Percentiles rank a stretch among this genome's conserved stretches.
These are phyloP conservation scores for Polypedilum pembai DNA, from an alignment of 1,140 invertebrate genomes.

Conservation along the genomic window DNA sequence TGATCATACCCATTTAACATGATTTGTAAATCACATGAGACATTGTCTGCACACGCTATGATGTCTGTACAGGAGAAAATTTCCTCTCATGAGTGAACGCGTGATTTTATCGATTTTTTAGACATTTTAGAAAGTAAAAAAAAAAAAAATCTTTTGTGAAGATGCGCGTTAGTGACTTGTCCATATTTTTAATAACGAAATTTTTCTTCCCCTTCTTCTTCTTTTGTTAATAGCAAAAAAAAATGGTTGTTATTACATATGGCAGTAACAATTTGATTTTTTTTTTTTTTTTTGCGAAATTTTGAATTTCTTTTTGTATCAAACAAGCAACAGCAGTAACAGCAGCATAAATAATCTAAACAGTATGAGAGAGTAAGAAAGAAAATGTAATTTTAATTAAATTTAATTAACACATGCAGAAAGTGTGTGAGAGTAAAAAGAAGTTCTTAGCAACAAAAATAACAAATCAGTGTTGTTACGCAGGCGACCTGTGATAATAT, in stretches of 20 bases:
- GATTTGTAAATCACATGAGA: constrained; percentile 18
- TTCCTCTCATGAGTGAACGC: background rate
- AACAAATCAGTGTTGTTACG: too few relatives aligned
- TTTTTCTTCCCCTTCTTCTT: too few relatives aligned
- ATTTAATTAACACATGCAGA: constrained; percentile 2
- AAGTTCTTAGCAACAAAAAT: background rate
- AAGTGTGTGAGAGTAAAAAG: background rate
- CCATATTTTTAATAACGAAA: too few relatives aligned
- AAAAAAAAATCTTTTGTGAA: background rate
- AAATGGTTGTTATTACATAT: too few relatives aligned
- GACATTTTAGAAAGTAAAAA: background rate
- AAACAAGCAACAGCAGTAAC: too few relatives aligned
- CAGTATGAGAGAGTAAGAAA: background rate
- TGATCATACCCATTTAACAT: constrained; percentile 9
- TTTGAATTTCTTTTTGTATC: too few relatives aligned
- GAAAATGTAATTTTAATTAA: constrained; percentile 1
- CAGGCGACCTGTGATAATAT: too few relatives aligned
- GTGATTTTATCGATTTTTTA: constrained; percentile 19
- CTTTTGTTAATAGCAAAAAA: too few relatives aligned
- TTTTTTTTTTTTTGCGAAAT: too few relatives aligned
- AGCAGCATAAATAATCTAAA: background rate
- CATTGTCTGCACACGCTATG: background rate
- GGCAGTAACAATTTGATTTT: too few relatives aligned
- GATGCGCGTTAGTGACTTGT: background rate
- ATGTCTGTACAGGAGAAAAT: background rate